Evolutionary conservation across 2,797 vertebrate species (phyloP), one percentile per base, ranked within the genome.

Genomic region (Peromyscus nudipes): DNA sequence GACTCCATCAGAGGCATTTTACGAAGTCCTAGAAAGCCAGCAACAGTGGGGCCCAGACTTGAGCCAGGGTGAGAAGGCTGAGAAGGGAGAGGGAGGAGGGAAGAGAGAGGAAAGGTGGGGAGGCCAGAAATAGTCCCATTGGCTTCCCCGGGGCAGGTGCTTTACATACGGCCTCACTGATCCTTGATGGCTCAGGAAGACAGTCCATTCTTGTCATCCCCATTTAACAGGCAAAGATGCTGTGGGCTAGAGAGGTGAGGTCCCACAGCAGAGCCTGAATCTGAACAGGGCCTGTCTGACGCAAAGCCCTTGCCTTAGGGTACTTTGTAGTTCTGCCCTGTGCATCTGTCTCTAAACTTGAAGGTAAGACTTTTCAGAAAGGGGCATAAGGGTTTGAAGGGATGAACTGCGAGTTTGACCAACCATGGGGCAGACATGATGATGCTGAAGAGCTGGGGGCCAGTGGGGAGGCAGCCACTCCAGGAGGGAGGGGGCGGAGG

Each of bases 351-450:
- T n/a, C 79, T 79, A 27, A 27, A 67, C 21, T 86, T 80, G 91
- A 92, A 96, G 73, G 55, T n/a, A 37, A 91, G 69, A 71, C 3
- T n/a, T 52, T 65, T 40, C 67, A 87, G 34, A 76, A 82, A 83
- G 21, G 37, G 79, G 31, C 17, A 16, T 17, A 69, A 13, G n/a
- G 84, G 46, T 52, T 69, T 37, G 34, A 69, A 86, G 34, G 55
- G 37, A 71, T 23, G 16, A 43, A 77, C 67, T 3, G 55, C 69
- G 49, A 3, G 23, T 37, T 1, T 29, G 73, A 55, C 7, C 1
- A 29, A 31, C 6, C 4, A 52, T 34, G 37, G 73, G 71, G 40
- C 5, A 1, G 80, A 21, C 1, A 7, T 13, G 52, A 27, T 52
- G 77, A 21, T 19, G 29, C 52, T 29, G 65, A 43, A 37, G 69